Percentiles rank a stretch among this genome's conserved stretches.
phyloP scores from a whole-genome alignment of 2,113 vertebrate species.

The Corapipo altera region DNA sequence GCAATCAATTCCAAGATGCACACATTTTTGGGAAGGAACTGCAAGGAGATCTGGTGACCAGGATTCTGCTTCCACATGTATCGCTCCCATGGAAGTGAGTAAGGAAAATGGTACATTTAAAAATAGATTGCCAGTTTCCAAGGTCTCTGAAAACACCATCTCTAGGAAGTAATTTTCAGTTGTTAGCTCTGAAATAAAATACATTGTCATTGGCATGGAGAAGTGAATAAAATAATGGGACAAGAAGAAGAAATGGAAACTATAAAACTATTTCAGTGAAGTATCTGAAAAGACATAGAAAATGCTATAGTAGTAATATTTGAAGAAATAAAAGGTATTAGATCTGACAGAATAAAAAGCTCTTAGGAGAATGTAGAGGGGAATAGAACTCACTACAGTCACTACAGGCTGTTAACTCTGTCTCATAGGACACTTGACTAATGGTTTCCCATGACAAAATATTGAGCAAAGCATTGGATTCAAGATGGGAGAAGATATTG shows the following conservation, averaged over 20 bases:
- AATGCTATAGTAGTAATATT: neutral
- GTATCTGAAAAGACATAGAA: neutral
- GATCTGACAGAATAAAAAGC: neutral
- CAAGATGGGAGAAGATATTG: neutral
- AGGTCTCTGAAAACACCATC: neutral
- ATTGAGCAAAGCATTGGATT: neutral
- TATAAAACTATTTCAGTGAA: neutral
- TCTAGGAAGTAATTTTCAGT: neutral
- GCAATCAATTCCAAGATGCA: neutral
- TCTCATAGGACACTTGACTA: neutral
- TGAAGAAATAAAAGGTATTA: neutral
- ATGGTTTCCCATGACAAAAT: neutral
- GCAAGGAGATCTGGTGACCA: neutral
- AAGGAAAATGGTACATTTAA: neutral
- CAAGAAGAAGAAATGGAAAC: neutral
- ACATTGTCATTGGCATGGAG: neutral
- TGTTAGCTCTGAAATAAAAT: neutral
- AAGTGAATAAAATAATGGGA: neutral
- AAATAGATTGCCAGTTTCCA: neutral
- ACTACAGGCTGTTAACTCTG: neutral
- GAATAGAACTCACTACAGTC: neutral
- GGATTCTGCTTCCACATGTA: neutral
- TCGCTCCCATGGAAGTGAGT: neutral
- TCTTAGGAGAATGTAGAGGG: neutral
- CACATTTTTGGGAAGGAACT: neutral